A percentile compares a stretch with the other conserved stretches of the same genome.
Conservation (phyloP, 2,113 vertebrate species). For the Oxyura jamaicensis region DNA sequence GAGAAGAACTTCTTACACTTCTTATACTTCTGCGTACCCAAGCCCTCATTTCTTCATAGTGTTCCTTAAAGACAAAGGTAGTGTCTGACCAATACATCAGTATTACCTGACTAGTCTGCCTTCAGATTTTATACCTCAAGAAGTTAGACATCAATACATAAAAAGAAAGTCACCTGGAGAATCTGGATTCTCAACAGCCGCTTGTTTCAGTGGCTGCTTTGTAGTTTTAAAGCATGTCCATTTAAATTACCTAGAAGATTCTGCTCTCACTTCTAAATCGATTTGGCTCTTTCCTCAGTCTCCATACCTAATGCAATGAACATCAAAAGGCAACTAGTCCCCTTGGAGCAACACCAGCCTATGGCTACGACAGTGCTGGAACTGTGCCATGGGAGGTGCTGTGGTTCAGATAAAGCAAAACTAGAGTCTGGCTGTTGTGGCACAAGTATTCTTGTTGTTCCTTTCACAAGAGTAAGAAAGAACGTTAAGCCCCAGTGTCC, state of each 20-base stretch:
- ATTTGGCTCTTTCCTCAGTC: background rate
- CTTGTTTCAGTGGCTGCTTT: background rate
- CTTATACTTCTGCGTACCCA: background rate
- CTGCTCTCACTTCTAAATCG: background rate
- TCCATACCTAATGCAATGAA: background rate
- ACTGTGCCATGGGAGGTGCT: background rate
- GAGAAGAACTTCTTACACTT: background rate
- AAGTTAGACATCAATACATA: background rate
- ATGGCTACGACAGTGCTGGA: background rate
- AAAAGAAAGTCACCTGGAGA: background rate
- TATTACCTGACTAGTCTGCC: background rate
- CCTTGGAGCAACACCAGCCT: background rate
- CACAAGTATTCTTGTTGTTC: background rate
- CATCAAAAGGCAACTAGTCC: background rate
- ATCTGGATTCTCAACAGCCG: background rate
- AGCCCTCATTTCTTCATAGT: background rate
- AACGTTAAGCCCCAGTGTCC: background rate
- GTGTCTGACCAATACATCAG: background rate
- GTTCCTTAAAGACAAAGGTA: background rate
- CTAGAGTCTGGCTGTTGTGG: rapidly evolving
- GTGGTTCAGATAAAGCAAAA: background rate
- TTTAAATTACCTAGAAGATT: background rate
- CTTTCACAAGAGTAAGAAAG: background rate
- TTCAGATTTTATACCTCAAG: background rate
- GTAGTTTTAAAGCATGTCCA: background rate